A percentile compares a stretch with the other conserved stretches of the same genome.
Evolutionary conservation across 2,888 invertebrate species (phyloP).

Genomic region (Spodoptera picta): DNA sequence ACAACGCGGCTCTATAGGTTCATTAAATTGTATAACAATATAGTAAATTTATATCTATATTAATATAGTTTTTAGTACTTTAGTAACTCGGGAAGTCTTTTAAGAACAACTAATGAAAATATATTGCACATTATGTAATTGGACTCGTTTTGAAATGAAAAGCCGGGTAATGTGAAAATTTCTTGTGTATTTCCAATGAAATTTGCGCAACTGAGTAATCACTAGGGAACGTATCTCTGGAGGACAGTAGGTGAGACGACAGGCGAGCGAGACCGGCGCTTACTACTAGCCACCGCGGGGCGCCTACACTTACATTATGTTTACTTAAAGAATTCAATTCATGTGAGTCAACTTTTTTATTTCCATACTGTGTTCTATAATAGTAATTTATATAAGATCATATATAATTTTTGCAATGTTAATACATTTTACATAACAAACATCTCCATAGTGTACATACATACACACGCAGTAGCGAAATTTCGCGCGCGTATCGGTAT

Average conservation of each 20-base stretch:
- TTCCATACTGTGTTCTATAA: conserved; percentile 88
- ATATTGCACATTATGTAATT: too few relatives aligned
- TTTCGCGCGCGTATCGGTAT: conserved; percentile 71
- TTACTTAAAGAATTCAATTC: conserved; percentile 85
- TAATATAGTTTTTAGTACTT: too few relatives aligned
- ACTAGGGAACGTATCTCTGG: conserved; percentile 70
- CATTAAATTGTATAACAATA: background rate
- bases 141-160: conserved; percentile 75
- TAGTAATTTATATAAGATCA: conserved; percentile 88
- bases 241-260: conserved; percentile 65
- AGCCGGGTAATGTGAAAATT: conserved; percentile 82
- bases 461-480: conserved; percentile 75
- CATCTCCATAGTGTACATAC: conserved; percentile 87
- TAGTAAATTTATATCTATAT: too few relatives aligned
- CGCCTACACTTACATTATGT: conserved; percentile 76
- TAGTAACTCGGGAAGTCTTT: too few relatives aligned
- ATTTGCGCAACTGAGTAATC: conserved; percentile 75
- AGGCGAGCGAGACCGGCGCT: conserved; percentile 60
- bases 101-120: too few relatives aligned
- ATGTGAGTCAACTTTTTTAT: conserved; percentile 88
- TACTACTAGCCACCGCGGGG: conserved; percentile 65
- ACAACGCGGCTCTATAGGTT: too few relatives aligned
- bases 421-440: conserved; percentile 89
- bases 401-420: conserved; percentile 89
- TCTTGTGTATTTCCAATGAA: conserved; percentile 83